Evolutionary conservation across 2,888 invertebrate species (phyloP).

Genomic region (Agrenia bidenticulata): DNA sequence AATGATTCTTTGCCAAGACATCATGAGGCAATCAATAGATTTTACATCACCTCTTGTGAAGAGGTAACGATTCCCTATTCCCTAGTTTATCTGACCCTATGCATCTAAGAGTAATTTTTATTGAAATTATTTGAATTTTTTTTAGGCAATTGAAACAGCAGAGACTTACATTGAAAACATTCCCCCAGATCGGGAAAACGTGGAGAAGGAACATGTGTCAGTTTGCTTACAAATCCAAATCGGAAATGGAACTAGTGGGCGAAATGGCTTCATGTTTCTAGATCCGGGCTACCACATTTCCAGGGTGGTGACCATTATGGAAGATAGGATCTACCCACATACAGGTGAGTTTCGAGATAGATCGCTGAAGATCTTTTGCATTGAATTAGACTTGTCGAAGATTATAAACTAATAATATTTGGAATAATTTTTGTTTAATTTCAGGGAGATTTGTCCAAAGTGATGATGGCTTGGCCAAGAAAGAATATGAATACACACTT

Average conservation of each 20-base stretch:
- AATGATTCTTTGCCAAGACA: conserved; percentile 64
- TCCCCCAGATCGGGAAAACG: conserved; percentile 58
- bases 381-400: conserved; percentile 5
- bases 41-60: conserved; percentile 82
- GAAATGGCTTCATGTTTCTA: conserved; percentile 74
- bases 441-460: conserved; percentile 81
- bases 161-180: conserved; percentile 57
- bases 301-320: conserved; percentile 82
- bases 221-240: conserved; percentile 73
- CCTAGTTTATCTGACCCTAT: no score
- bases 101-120: no score
- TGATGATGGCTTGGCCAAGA: conserved; percentile 65
- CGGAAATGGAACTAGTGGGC: conserved; percentile 60
- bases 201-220: conserved; percentile 86
- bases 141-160: conserved; percentile 58
- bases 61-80: no score
- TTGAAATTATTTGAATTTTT: conserved; percentile 22
- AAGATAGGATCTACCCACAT: conserved; percentile 79
- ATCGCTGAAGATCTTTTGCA: neutral
- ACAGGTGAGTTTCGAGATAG: conserved; percentile 63
- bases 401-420: conserved; percentile 5
- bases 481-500: conserved; percentile 80
- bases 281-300: conserved; percentile 92
- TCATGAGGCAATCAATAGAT: conserved; percentile 66
- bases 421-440: conserved; percentile 38